phyloP scores from a whole-genome alignment of 2,113 vertebrate genomes.

The Chamaea fasciata region DNA sequence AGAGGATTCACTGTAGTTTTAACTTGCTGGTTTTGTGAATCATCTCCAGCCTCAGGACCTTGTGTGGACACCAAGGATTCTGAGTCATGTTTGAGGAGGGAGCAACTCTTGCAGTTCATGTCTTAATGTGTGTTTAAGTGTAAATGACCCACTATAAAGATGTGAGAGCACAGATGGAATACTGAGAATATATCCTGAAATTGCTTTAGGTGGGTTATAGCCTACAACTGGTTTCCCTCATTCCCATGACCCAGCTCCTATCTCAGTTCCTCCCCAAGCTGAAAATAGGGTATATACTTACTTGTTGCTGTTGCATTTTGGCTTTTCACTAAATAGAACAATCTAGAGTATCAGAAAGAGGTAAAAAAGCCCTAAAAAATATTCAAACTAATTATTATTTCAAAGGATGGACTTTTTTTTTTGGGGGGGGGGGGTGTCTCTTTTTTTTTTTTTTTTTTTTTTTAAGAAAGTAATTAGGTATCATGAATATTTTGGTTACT shows the following conservation, averaged over 20 bases:
- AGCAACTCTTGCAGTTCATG: neutral
- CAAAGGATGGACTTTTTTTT: neutral
- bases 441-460: neutral
- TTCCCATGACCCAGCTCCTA: neutral
- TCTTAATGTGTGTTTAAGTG: neutral
- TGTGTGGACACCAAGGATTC: neutral
- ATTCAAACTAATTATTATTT: neutral
- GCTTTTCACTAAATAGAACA: neutral
- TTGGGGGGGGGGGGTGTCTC: too few relatives aligned
- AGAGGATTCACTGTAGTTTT: neutral
- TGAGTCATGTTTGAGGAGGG: neutral
- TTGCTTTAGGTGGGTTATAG: neutral
- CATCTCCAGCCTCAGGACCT: neutral
- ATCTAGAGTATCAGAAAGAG: neutral
- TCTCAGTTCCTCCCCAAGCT: neutral
- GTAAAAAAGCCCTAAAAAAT: neutral
- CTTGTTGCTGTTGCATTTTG: neutral
- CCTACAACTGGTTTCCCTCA: neutral
- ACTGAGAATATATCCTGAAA: neutral
- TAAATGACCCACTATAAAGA: neutral
- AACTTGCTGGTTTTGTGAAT: neutral
- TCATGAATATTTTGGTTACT: constrained; percentile 8
- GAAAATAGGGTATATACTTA: neutral
- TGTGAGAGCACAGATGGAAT: neutral
- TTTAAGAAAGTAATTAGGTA: neutral